phyloP scores from a whole-genome alignment of 2,888 invertebrate genomes.

The Unio delphinus region DNA sequence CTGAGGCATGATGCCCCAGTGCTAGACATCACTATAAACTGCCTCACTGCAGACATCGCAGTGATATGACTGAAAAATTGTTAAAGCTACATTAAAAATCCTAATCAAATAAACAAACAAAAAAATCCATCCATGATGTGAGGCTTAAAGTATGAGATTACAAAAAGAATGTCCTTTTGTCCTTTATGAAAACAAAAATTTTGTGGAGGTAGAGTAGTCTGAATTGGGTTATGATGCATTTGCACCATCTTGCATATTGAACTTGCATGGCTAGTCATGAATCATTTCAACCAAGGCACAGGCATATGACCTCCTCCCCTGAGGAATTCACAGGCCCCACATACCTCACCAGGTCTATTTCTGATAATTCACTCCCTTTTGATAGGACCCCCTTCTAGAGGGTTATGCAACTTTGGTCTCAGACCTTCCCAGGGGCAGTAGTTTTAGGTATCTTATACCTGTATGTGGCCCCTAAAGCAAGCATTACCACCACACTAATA shows the following conservation, averaged over 20 bases:
- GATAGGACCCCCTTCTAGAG: conserved; percentile 49
- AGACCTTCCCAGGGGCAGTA: conserved; percentile 64
- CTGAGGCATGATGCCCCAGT: too few relatives aligned
- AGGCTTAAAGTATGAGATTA: too few relatives aligned
- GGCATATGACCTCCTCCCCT: conserved; percentile 37
- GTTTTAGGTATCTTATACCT: conserved; percentile 31
- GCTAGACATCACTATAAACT: too few relatives aligned
- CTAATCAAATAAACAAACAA: too few relatives aligned
- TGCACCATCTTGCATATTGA: conserved; percentile 53
- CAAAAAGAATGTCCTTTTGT: too few relatives aligned
- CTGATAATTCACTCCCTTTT: conserved; percentile 53
- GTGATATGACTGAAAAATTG: too few relatives aligned
- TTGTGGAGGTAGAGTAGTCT: conserved; percentile 60
- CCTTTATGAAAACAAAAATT: conserved; percentile 10
- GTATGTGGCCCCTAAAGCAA: conserved; percentile 58
- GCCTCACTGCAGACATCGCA: too few relatives aligned
- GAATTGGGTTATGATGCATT: conserved; percentile 57
- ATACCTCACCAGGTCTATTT: conserved; percentile 31
- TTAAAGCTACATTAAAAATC: too few relatives aligned
- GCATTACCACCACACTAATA: conserved; percentile 48
- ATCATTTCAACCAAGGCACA: conserved; percentile 47
- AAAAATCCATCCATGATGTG: too few relatives aligned
- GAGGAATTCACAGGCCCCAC: conserved; percentile 5
- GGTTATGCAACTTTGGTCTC: conserved; percentile 52
- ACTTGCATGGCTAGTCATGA: conserved; percentile 54